These are phyloP conservation scores for Tineola bisselliella DNA, from an alignment of 2,888 invertebrate species.

Conservation along the genomic window DNA sequence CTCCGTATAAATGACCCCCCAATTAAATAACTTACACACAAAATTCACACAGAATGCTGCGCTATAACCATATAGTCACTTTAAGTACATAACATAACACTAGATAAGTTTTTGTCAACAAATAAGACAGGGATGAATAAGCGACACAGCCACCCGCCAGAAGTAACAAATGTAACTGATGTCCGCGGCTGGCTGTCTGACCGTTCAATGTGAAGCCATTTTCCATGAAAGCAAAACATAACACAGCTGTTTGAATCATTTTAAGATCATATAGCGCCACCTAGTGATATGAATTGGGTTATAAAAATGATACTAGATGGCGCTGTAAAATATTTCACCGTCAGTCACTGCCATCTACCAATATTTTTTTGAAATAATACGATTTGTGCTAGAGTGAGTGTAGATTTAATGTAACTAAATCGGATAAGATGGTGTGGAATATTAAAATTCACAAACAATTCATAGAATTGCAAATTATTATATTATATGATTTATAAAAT, in stretches of 20 bases:
- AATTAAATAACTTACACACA: neutral
- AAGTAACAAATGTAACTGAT: slow-evolving; percentile 34
- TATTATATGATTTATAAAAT: no score
- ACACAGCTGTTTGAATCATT: slow-evolving; percentile 36
- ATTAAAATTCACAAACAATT: neutral
- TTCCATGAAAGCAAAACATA: slow-evolving; percentile 33
- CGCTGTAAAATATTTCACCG: neutral
- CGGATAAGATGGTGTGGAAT: no score
- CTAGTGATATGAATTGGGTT: neutral
- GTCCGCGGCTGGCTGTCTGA: slow-evolving; percentile 23
- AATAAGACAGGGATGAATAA: slow-evolving; percentile 21
- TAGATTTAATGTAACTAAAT: no score
- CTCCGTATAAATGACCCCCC: neutral
- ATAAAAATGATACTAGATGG: neutral
- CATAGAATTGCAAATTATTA: neutral
- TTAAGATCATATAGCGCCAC: neutral
- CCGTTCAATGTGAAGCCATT: slow-evolving; percentile 32
- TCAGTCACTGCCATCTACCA: neutral
- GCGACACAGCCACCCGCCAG: slow-evolving; percentile 29
- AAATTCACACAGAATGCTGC: neutral
- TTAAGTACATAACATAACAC: neutral
- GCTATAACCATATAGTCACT: neutral
- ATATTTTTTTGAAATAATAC: neutral
- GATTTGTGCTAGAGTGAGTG: no score
- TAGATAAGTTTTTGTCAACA: slow-evolving; percentile 25